A percentile compares a stretch with the other conserved stretches of the same genome.
Evolutionary conservation across 2,113 vertebrate species (phyloP).

Genomic region (Macroglossus sobrinus): DNA sequence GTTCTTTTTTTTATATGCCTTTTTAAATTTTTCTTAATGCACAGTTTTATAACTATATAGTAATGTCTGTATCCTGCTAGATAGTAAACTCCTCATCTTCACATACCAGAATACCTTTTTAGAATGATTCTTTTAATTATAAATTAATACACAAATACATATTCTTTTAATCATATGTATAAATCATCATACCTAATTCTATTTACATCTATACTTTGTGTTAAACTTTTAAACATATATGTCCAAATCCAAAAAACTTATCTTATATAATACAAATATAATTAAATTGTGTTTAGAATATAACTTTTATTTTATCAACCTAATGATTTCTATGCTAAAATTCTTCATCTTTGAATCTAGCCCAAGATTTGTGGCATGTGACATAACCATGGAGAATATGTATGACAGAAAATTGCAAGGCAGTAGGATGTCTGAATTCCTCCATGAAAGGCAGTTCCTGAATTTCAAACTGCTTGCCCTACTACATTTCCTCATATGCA

Average conservation of each 20-base stretch:
- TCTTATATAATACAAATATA: constrained; percentile 22
- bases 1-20: background rate
- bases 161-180: background rate
- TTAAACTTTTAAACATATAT: background rate
- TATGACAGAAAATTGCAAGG: constrained; percentile 1
- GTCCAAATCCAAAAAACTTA: background rate
- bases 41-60: background rate
- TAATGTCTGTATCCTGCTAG: background rate
- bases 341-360: constrained; percentile 24
- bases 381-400: constrained; percentile 54
- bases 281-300: constrained; percentile 29
- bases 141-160: background rate
- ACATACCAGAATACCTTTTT: background rate
- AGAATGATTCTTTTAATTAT: background rate
- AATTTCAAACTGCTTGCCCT: constrained; percentile 31
- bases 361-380: background rate
- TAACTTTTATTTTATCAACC: constrained; percentile 31
- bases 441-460: constrained; percentile 17
- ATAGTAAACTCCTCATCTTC: background rate
- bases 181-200: background rate
- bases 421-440: constrained; percentile 12
- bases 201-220: background rate
- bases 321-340: constrained; percentile 55
- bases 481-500: background rate
- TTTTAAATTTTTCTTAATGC: background rate